phyloP scores from a whole-genome alignment of 30 jellyfish, hydroid and myxozoan species.

The Pseudorhiza aurosa region DNA sequence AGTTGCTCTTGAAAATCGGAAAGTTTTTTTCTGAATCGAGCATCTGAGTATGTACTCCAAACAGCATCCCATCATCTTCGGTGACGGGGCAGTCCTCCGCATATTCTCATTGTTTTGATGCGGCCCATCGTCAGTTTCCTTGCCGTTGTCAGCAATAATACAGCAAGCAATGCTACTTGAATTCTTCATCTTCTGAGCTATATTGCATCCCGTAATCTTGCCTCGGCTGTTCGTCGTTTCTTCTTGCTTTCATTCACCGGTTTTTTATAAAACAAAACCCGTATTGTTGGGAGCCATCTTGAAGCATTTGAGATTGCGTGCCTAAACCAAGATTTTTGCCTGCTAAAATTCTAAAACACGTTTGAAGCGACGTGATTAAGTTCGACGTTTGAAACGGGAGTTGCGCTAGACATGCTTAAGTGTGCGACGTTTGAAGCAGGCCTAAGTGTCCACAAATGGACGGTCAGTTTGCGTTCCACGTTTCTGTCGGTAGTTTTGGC shows the following conservation, averaged over 20 bases:
- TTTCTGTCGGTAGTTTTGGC: too few species aligned
- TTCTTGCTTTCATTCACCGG: conserved; percentile 21
- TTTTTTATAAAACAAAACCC: not conserved
- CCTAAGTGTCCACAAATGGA: conserved; percentile 3
- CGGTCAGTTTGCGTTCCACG: too few species aligned
- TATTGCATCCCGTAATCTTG: conserved; percentile 6
- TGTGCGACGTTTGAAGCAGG: conserved; percentile 12
- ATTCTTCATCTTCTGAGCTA: conserved; percentile 29
- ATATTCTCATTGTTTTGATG: conserved; percentile 9
- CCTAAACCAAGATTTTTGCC: not conserved
- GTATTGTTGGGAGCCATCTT: conserved; percentile 18
- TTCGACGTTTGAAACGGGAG: conserved; percentile 23
- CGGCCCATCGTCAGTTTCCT: conserved; percentile 23
- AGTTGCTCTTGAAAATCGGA: conserved; percentile 34
- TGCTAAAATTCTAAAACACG: not conserved
- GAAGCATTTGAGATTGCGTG: conserved; percentile 12
- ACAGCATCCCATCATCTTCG: conserved; percentile 53
- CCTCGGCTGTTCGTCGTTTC: conserved; percentile 25
- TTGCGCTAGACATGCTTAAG: too few species aligned
- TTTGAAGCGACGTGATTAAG: conserved; percentile 1
- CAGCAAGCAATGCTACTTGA: conserved; percentile 33
- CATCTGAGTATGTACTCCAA: conserved; percentile 37
- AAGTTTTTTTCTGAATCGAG: conserved; percentile 35
- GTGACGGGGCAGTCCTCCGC: conserved; percentile 34
- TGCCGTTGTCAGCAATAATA: conserved; percentile 20